Evolutionary conservation across 2,888 invertebrate species (phyloP).

Genomic region (Seladonia tumulorum): DNA sequence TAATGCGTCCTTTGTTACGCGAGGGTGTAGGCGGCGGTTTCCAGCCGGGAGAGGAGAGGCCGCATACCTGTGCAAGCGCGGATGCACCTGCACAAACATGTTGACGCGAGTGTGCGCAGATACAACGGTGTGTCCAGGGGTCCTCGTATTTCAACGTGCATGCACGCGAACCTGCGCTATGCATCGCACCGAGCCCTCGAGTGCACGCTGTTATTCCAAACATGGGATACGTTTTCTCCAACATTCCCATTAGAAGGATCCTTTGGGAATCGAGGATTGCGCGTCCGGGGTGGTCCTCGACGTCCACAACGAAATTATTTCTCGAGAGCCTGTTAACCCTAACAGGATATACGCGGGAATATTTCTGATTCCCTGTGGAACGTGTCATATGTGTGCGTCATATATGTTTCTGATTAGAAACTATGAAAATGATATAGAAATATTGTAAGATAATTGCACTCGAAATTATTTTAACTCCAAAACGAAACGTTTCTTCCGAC

Average conservation of each 20-base stretch:
- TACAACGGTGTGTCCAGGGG: not conserved
- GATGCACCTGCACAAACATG: slow-evolving; percentile 62
- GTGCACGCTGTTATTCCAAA: slow-evolving; percentile 42
- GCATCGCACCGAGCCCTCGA: not conserved
- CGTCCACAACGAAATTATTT: slow-evolving; percentile 47
- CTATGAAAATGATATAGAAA: too few species aligned
- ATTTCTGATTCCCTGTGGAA: not conserved
- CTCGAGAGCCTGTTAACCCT: not conserved
- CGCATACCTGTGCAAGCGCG: slow-evolving; percentile 51
- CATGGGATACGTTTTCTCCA: slow-evolving; percentile 40
- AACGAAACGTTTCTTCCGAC: too few species aligned
- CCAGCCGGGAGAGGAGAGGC: not conserved
- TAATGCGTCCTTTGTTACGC: slow-evolving; percentile 54
- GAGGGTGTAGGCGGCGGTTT: slow-evolving; percentile 16
- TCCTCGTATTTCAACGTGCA: slow-evolving; percentile 21
- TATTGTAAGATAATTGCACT: too few species aligned
- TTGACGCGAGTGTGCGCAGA: slow-evolving; percentile 26
- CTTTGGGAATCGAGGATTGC: slow-evolving; percentile 34
- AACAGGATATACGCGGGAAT: not conserved
- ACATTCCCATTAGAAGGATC: slow-evolving; percentile 45
- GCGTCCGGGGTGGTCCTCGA: slow-evolving; percentile 8
- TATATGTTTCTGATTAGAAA: too few species aligned
- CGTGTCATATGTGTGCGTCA: too few species aligned
- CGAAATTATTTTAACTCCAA: too few species aligned
- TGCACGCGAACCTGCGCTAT: slow-evolving; percentile 11